Base-by-base conservation (phyloP, 2,888 invertebrate genomes). In the Pinctada fucata region DNA sequence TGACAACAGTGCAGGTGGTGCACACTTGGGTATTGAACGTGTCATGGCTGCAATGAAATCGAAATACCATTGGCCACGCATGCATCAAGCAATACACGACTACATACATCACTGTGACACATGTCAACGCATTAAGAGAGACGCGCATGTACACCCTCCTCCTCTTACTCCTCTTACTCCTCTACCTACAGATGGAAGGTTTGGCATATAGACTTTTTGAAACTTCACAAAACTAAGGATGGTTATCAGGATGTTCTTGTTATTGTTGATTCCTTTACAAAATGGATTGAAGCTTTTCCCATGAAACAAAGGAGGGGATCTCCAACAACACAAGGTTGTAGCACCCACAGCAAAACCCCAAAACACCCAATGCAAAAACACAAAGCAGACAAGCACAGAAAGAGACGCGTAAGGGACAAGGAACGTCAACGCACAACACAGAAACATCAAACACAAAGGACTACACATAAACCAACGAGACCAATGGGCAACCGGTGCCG, bases 281-380 rank as follows among this genome's bases (percentile, higher is more conserved):
- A 75, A 63, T 84, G 82, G 81, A 16, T 68, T 72, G 84, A 85
- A 73, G 83, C 82, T 47, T 79, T 83, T 52, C 80, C 82, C 31
- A 31, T 31, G 31, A n/a, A n/a, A n/a, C n/a, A n/a, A n/a, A n/a
- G n/a, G n/a, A n/a, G n/a, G n/a, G n/a, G n/a, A n/a, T n/a, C n/a
- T n/a, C n/a, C n/a, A n/a, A n/a, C n/a, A n/a, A n/a, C n/a, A n/a
- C n/a, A n/a, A n/a, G n/a, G n/a, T n/a, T n/a, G n/a, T n/a, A n/a
- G n/a, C n/a, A n/a, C n/a, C n/a, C n/a, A n/a, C n/a, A n/a, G n/a
- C n/a, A n/a, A n/a, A n/a, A n/a, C n/a, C n/a, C n/a, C n/a, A n/a
- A n/a, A n/a, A n/a, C n/a, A n/a, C n/a, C n/a, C n/a, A n/a, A n/a
- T n/a, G n/a, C n/a, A n/a, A n/a, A n/a, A n/a, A n/a, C n/a, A n/a